Evolutionary conservation across 2,888 invertebrate species (phyloP).

Genomic region (Leptinotarsa rubiginosa): DNA sequence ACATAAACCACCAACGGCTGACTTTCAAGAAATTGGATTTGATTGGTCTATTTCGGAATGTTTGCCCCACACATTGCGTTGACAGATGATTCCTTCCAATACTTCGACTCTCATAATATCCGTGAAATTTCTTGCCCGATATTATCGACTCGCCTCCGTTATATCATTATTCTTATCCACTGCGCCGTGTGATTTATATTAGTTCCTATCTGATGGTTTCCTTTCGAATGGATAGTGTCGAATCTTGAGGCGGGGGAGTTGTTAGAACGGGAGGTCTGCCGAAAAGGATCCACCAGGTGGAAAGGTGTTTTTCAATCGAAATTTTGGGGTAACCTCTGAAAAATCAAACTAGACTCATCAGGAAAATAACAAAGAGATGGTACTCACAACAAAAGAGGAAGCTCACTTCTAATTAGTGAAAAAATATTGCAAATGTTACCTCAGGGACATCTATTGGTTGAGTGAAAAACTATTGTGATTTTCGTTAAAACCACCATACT

Average conservation of each 20-base stretch:
- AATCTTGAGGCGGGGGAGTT: constrained; percentile 1
- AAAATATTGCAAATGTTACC: too few species aligned
- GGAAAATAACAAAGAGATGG: too few species aligned
- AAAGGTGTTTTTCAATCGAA: too few species aligned
- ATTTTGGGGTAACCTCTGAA: too few species aligned
- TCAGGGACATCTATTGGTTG: too few species aligned
- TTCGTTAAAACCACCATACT: too few species aligned
- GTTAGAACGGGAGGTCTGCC: neutral
- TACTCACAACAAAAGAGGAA: too few species aligned
- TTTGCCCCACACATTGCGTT: constrained; percentile 38
- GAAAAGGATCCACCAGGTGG: neutral
- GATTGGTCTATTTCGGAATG: constrained; percentile 38
- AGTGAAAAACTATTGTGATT: too few species aligned
- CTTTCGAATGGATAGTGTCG: constrained; percentile 12
- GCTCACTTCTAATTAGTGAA: too few species aligned
- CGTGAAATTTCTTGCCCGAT: constrained; percentile 30
- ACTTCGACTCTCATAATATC: constrained; percentile 34
- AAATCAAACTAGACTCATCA: too few species aligned
- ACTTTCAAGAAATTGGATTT: constrained; percentile 36
- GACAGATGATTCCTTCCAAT: constrained; percentile 42
- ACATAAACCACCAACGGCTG: constrained; percentile 52
- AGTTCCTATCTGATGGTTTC: constrained; percentile 24
- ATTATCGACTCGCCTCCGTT: constrained; percentile 33
- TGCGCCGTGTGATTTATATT: constrained; percentile 34
- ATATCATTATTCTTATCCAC: constrained; percentile 34